Conservation (phyloP, 2,888 invertebrate genomes). For the Plagodis pulveraria region DNA sequence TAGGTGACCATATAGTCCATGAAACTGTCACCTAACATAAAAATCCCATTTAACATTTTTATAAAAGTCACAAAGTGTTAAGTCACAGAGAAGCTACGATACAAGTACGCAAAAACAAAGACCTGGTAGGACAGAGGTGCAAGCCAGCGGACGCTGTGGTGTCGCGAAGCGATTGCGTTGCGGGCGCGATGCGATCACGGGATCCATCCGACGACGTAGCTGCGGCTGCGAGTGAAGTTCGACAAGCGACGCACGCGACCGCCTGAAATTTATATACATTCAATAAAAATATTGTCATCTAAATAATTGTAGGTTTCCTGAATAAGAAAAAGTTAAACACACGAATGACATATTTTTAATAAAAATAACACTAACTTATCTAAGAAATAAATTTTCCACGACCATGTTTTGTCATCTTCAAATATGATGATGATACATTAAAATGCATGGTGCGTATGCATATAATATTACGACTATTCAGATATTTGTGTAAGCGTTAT, state of each 20-base stretch:
- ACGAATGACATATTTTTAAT: too few species aligned
- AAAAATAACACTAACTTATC: too few species aligned
- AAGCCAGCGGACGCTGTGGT: conserved; percentile 25
- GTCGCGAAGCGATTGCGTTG: conserved; percentile 22
- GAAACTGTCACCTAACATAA: background rate
- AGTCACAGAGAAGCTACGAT: conserved; percentile 7
- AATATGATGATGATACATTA: too few species aligned
- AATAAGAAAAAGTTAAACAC: too few species aligned
- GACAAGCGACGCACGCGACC: conserved; percentile 92
- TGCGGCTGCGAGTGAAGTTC: conserved; percentile 89
- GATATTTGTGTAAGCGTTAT: too few species aligned
- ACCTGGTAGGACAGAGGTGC: conserved; percentile 29
- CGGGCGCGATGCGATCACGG: conserved; percentile 55
- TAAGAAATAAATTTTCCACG: too few species aligned
- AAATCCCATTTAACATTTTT: background rate
- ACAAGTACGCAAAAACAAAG: conserved; percentile 38
- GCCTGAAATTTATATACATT: conserved; percentile 65
- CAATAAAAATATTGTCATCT: background rate
- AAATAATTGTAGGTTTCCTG: too few species aligned
- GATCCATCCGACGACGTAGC: conserved; percentile 91
- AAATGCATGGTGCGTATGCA: too few species aligned
- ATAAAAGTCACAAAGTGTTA: background rate
- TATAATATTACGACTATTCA: too few species aligned
- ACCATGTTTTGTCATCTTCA: too few species aligned
- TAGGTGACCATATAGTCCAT: background rate